Conservation (phyloP, 2,797 vertebrate genomes). For the Staurois parvus region DNA sequence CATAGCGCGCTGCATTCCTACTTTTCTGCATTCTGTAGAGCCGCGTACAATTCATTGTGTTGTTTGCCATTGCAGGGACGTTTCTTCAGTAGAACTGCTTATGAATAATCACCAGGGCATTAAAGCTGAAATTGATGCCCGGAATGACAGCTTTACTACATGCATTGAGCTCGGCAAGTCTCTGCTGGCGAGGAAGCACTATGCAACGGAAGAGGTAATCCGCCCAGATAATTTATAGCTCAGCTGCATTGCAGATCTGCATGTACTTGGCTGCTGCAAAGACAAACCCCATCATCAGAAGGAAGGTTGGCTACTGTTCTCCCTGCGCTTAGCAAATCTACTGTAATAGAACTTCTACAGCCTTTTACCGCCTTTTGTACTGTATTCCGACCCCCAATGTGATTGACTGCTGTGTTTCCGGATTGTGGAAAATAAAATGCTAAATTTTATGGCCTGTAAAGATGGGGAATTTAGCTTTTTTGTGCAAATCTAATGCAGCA, state of each 20-base stretch:
- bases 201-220: conserved; percentile 91
- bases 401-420: background rate
- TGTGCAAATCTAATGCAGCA: background rate
- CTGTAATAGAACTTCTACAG: background rate
- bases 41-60: background rate
- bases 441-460: no score
- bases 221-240: conserved; percentile 24
- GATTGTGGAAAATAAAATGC: background rate
- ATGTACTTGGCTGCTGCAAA: conserved; percentile 14
- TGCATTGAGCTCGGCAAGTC: conserved; percentile 96
- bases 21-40: background rate
- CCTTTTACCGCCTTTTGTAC: no score
- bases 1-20: background rate
- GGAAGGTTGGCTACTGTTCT: background rate
- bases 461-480: background rate
- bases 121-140: conserved; percentile 96
- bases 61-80: conserved; percentile 80
- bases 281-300: background rate
- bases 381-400: background rate
- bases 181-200: conserved; percentile 93
- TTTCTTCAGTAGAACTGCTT: conserved; percentile 95
- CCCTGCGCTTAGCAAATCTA: conserved; percentile 6
- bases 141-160: conserved; percentile 93
- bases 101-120: conserved; percentile 99
- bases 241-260: conserved; percentile 47